Percentiles rank a stretch among this genome's conserved stretches.
These are phyloP conservation scores for Cistogaster globosa DNA, from an alignment of 2,888 invertebrate genomes.

Conservation along the genomic window DNA sequence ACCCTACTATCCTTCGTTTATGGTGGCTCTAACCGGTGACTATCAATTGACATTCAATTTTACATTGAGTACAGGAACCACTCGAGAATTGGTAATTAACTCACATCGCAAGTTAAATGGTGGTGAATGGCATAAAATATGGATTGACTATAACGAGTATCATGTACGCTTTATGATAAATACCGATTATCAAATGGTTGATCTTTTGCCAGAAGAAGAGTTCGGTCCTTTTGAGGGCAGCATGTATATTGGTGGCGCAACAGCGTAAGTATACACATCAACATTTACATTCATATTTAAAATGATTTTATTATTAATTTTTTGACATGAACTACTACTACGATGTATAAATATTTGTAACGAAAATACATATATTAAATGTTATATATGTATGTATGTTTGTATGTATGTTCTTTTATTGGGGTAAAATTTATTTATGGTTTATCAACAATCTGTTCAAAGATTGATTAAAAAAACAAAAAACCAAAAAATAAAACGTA, in stretches of 20 bases:
- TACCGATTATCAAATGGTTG: constrained; percentile 94
- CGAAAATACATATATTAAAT: neutral
- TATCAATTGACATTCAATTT: constrained; percentile 95
- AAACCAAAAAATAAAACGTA: neutral
- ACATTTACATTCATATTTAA: constrained; percentile 9
- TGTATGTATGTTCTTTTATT: neutral
- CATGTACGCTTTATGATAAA: constrained; percentile 97
- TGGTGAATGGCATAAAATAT: constrained; percentile 98
- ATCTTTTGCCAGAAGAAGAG: constrained; percentile 92
- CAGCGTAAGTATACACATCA: constrained; percentile 87
- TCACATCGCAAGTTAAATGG: constrained; percentile 92
- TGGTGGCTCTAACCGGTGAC: constrained; percentile 94
- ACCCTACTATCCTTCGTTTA: constrained; percentile 94
- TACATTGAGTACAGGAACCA: constrained; percentile 92
- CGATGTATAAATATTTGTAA: constrained; percentile 16
- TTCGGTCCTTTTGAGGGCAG: constrained; percentile 96
- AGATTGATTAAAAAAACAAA: constrained; percentile 26
- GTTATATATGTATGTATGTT: neutral
- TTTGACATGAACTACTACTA: constrained; percentile 4
- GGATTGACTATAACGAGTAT: constrained; percentile 97
- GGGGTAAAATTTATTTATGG: constrained; percentile 23
- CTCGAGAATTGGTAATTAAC: constrained; percentile 91
- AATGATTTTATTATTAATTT: constrained; percentile 6
- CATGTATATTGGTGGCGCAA: constrained; percentile 96
- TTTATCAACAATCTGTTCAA: constrained; percentile 19